Percentiles rank a stretch among this genome's conserved stretches.
These are phyloP conservation scores for Sebastes umbrosus DNA, from an alignment of 2,797 vertebrate species.

Conservation along the genomic window DNA sequence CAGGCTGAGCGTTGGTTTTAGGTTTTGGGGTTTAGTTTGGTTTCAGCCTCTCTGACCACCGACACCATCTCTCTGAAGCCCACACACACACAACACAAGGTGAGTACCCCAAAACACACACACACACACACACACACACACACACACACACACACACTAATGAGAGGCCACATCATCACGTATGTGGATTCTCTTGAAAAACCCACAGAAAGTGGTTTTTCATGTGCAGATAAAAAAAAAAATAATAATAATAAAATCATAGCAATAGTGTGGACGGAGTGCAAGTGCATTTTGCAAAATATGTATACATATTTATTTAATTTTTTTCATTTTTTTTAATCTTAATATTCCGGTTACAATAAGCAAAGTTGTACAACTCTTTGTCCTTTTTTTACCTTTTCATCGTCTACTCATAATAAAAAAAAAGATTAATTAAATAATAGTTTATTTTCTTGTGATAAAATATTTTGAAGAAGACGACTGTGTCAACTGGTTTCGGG, in stretches of 20 bases:
- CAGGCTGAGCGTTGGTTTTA: conserved; percentile 28
- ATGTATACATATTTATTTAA: not conserved
- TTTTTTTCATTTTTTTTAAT: not conserved
- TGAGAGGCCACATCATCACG: not conserved
- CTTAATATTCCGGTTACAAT: not conserved
- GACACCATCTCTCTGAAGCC: conserved; percentile 23
- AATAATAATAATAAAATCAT: not conserved
- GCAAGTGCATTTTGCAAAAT: not conserved
- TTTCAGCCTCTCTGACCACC: conserved; percentile 69
- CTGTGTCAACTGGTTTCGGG: not conserved
- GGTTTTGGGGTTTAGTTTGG: conserved; percentile 73
- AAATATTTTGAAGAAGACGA: not conserved
- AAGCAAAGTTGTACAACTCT: not conserved
- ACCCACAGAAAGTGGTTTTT: not conserved
- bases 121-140: conserved; percentile 14
- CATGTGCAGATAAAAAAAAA: too few species aligned
- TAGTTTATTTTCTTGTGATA: not conserved
- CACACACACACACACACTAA: not conserved
- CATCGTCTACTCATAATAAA: not conserved
- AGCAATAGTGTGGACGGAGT: rapidly evolving
- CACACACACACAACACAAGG: conserved; percentile 37
- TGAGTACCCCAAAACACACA: conserved; percentile 56
- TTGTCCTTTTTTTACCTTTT: too few species aligned
- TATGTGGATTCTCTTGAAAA: not conserved
- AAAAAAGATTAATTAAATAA: not conserved